A percentile compares a stretch with the other conserved stretches of the same genome.
Evolutionary conservation across 1,140 invertebrate genomes (phyloP).

Genomic region (Physella acuta): DNA sequence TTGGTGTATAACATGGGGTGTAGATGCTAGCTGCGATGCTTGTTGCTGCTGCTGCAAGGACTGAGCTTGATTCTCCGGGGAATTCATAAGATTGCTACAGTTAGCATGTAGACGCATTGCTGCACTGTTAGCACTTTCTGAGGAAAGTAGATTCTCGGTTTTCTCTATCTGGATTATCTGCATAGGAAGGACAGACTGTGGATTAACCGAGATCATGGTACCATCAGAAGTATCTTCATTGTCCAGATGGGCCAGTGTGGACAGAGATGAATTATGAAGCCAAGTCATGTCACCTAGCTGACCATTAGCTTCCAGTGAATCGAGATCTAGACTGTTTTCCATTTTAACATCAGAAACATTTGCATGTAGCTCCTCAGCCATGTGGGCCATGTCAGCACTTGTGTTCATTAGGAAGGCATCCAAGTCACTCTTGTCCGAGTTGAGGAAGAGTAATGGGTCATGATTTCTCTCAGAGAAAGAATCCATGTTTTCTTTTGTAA

Average conservation of each 20-base stretch:
- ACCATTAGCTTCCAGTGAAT: slow-evolving; percentile 17
- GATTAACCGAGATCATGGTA: slow-evolving; percentile 52
- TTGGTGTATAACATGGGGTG: slow-evolving; percentile 24
- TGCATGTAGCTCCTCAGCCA: slow-evolving; percentile 16
- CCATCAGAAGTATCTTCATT: slow-evolving; percentile 25
- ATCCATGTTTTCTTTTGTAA: slow-evolving; percentile 3
- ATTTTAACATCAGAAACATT: slow-evolving; percentile 19
- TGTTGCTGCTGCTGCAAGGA: slow-evolving; percentile 27
- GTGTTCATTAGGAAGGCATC: slow-evolving; percentile 23
- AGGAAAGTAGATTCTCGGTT: slow-evolving; percentile 16
- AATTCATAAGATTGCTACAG: slow-evolving; percentile 55
- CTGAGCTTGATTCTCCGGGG: slow-evolving; percentile 62
- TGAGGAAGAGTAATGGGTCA: slow-evolving; percentile 22
- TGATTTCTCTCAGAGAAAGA: slow-evolving; percentile 9
- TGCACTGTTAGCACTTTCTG: slow-evolving; percentile 42
- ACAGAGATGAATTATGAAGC: slow-evolving; percentile 23
- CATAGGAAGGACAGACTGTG: slow-evolving; percentile 56
- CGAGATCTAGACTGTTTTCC: slow-evolving; percentile 21
- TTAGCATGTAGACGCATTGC: slow-evolving; percentile 39
- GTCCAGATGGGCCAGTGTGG: slow-evolving; percentile 19
- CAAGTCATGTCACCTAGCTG: slow-evolving; percentile 24
- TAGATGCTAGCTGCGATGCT: slow-evolving; percentile 25
- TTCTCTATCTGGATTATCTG: slow-evolving; percentile 25
- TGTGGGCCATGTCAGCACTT: slow-evolving; percentile 11
- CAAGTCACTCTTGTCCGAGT: slow-evolving; percentile 21